Evolutionary conservation across 2,797 vertebrate genomes (phyloP).

Genomic region (Helostoma temminkii): DNA sequence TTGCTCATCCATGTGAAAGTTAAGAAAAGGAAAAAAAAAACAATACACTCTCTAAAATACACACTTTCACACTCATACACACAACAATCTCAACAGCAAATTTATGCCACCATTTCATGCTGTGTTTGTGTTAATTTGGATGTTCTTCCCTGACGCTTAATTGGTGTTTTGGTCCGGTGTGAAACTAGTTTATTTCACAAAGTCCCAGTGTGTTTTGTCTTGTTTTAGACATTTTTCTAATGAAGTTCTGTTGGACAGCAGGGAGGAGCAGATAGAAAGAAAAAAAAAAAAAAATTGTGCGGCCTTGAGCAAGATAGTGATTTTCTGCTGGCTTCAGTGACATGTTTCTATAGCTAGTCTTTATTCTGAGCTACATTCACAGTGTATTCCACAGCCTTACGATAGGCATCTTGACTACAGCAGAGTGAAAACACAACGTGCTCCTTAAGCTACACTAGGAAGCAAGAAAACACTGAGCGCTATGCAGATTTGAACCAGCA

Average conservation of each 20-base stretch:
- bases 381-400: too few species aligned
- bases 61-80: conserved; percentile 23
- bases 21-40: not conserved
- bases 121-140: conserved; percentile 49
- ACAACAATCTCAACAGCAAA: conserved; percentile 33
- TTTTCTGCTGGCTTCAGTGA: not conserved
- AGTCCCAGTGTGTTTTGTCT: conserved; percentile 16
- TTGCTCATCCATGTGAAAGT: conserved; percentile 19
- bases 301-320: not conserved
- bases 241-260: conserved; percentile 12
- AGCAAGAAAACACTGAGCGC: too few species aligned
- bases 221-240: conserved; percentile 12
- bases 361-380: not conserved
- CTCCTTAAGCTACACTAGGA: too few species aligned
- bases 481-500: not conserved
- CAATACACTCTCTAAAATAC: not conserved
- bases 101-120: conserved; percentile 37
- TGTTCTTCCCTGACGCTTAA: conserved; percentile 44
- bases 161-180: conserved; percentile 49
- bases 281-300: not conserved
- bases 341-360: not conserved
- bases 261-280: not conserved
- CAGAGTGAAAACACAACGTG: too few species aligned
- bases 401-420: too few species aligned
- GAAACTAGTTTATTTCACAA: conserved; percentile 38